Base-by-base conservation (phyloP, 2,113 vertebrate species). In the Pituophis catenifer region DNA sequence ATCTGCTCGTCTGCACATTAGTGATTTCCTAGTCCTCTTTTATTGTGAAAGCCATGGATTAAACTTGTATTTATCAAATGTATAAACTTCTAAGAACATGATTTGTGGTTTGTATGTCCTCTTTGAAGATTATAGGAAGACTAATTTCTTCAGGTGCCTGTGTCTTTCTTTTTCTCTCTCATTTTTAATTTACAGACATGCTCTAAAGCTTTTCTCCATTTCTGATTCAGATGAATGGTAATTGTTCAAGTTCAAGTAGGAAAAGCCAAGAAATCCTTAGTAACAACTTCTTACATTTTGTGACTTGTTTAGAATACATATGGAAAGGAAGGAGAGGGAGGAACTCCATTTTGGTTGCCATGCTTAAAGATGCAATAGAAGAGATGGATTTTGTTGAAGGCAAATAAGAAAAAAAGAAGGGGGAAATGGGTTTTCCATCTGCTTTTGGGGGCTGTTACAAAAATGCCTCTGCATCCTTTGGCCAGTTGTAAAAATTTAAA, bases 41-140 rank as follows among this genome's bases (percentile, higher is more conserved):
- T 92, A 89, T 94, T 96, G 89, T 95, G 91, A 95, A 92, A 93
- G 94, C 94, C 93, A 92, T 95, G 94, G 52, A 90, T 95, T 95
- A 95, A 33, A 92, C 94, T 95, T 92, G 8, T 96, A 96, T 97
- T 96, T 95, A 93, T 92, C 65, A 94, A 93, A 95, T 97, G 96
- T 96, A 97, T 98, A 97, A 98, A 97, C 87, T 92, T 57, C 89
- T 96, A 96, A 96, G 94, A 93, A 95, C 81, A 38, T 89, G 90
- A 65, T 92, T 53, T 62, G 62, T 55, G 55, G 95, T 21, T 58
- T 91, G 86, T 21, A 87, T 50, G 24, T 21, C 26, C 93, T 62
- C n/a, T 90, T 93, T 19, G 54, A 21, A 90, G 48, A 65, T 87
- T 50, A 53, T 29, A 26, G 23, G 23, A 59, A 54, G 29, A 88